phyloP scores from a whole-genome alignment of 23 tunicate genomes.

The Ciona savignyi region DNA sequence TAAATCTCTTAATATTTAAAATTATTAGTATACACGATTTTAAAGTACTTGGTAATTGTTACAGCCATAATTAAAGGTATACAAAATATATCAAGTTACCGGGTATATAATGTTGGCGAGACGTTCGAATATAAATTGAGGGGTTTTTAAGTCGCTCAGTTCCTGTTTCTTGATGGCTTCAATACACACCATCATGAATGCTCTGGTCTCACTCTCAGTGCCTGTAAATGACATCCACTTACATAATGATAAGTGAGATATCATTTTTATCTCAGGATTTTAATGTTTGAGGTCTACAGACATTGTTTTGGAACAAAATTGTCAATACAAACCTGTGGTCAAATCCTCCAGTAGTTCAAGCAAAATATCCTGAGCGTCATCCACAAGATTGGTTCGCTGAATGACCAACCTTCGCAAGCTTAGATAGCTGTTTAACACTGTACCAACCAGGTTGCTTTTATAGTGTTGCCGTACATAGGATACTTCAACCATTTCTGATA shows the following conservation, averaged over 20 bases:
- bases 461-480: slow-evolving; percentile 50
- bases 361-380: slow-evolving; percentile 81
- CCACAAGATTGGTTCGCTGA: slow-evolving; percentile 87
- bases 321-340: slow-evolving; percentile 43
- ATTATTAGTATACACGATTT: too few species aligned
- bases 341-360: slow-evolving; percentile 88
- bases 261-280: neutral
- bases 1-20: too few species aligned
- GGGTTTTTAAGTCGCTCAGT: slow-evolving; percentile 65
- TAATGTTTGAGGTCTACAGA: neutral
- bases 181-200: slow-evolving; percentile 91
- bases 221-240: slow-evolving; percentile 21
- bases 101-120: slow-evolving; percentile 90
- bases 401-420: slow-evolving; percentile 80
- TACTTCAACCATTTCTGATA: slow-evolving; percentile 73
- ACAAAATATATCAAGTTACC: too few species aligned
- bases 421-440: slow-evolving; percentile 83
- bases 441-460: slow-evolving; percentile 73
- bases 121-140: slow-evolving; percentile 96
- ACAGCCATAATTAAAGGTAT: too few species aligned
- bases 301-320: too few species aligned
- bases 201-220: slow-evolving; percentile 68
- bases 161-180: slow-evolving; percentile 91
- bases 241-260: neutral
- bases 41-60: too few species aligned